Percentiles rank a stretch among this genome's conserved stretches.
phyloP scores from a whole-genome alignment of 2,888 invertebrate genomes.

The Leptinotarsa peninsularis region DNA sequence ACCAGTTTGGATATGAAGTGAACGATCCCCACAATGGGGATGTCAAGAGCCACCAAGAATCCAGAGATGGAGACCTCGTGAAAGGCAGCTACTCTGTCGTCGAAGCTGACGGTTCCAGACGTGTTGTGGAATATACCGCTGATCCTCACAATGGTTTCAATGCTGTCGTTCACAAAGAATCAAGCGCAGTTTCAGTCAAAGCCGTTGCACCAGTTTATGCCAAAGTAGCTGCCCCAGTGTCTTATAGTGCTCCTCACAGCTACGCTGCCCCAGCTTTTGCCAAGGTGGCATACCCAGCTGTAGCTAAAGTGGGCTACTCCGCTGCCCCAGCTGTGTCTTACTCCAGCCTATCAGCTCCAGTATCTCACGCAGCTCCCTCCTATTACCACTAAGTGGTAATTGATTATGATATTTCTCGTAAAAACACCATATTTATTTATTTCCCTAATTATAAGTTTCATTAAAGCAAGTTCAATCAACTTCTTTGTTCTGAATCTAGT shows the following conservation, averaged over 20 bases:
- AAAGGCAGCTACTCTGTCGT: constrained; percentile 68
- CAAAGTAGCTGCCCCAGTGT: constrained; percentile 29
- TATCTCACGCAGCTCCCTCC: constrained; percentile 19
- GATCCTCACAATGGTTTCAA: constrained; percentile 69
- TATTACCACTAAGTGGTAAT: constrained; percentile 19
- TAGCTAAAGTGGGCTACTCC: constrained; percentile 37
- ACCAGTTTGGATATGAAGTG: constrained; percentile 43
- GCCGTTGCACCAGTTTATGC: constrained; percentile 24
- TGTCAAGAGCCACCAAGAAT: constrained; percentile 59
- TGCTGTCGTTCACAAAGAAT: constrained; percentile 68
- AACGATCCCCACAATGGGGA: constrained; percentile 56
- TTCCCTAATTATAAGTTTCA: not conserved
- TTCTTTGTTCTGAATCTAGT: not conserved
- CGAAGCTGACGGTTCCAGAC: constrained; percentile 68
- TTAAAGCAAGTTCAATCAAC: not conserved
- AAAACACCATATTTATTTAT: not conserved
- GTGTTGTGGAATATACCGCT: constrained; percentile 68
- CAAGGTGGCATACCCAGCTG: constrained; percentile 46
- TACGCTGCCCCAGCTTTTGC: constrained; percentile 31
- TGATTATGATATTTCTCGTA: not conserved
- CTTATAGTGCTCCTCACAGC: constrained; percentile 36
- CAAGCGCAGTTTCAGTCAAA: constrained; percentile 41
- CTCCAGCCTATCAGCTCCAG: constrained; percentile 42
- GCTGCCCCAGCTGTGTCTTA: constrained; percentile 46
- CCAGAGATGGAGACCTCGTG: constrained; percentile 67